Evolutionary conservation across 2,113 vertebrate genomes (phyloP).

Genomic region (Rattus norvegicus): GRCr8 NC_086038.1:52953501-52954000

Average conservation of each 20-base stretch:
- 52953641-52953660: neutral
- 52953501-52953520: neutral
- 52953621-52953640: neutral
- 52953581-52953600: neutral
- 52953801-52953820: neutral
- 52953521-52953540: neutral
- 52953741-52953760: neutral
- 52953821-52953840: neutral
- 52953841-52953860: neutral
- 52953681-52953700: neutral
- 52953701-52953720: neutral
- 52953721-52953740: neutral
- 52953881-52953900: neutral
- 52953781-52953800: neutral
- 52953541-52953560: too few species aligned
- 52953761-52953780: neutral
- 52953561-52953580: neutral
- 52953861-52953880: neutral
- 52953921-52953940: neutral
- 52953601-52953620: neutral
- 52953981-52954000: neutral
- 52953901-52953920: too few species aligned
- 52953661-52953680: neutral
- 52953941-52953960: neutral
- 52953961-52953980: neutral